These are phyloP conservation scores for Ophion slaviceki DNA, from an alignment of 2,888 invertebrate genomes.

Conservation along the genomic window DNA sequence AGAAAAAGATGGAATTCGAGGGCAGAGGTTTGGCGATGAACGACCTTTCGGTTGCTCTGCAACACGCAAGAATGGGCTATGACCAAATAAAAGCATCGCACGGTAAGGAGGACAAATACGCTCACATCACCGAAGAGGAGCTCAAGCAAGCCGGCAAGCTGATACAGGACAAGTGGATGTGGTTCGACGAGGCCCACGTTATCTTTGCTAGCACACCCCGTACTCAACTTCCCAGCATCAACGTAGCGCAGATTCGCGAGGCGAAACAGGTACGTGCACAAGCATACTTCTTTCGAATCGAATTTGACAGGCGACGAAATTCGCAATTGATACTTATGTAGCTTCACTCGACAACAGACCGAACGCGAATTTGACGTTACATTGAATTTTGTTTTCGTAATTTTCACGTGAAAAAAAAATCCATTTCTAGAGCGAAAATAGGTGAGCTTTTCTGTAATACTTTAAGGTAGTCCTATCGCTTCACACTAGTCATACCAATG, in stretches of 20 bases:
- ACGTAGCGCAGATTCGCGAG: slow-evolving; percentile 91
- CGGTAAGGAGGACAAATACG: slow-evolving; percentile 89
- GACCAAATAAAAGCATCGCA: slow-evolving; percentile 86
- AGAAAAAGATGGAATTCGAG: slow-evolving; percentile 92
- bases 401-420: too few species aligned
- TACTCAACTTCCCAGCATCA: slow-evolving; percentile 90
- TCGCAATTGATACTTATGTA: too few species aligned
- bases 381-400: too few species aligned
- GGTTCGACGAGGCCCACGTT: slow-evolving; percentile 92
- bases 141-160: slow-evolving; percentile 91
- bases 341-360: too few species aligned
- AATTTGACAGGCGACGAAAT: not conserved
- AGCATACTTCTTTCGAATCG: slow-evolving; percentile 66
- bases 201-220: slow-evolving; percentile 88
- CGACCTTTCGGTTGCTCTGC: slow-evolving; percentile 90
- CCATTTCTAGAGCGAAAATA: too few species aligned
- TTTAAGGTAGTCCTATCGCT: too few species aligned
- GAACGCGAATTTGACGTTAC: too few species aligned
- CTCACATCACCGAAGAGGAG: slow-evolving; percentile 93
- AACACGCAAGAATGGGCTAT: slow-evolving; percentile 91
- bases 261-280: slow-evolving; percentile 89
- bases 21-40: slow-evolving; percentile 92
- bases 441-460: too few species aligned
- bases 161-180: slow-evolving; percentile 85
- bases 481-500: too few species aligned